Conservation (phyloP, 30 jellyfish, hydroid and myxozoan species). For the Rhopilema esculentum region DNA sequence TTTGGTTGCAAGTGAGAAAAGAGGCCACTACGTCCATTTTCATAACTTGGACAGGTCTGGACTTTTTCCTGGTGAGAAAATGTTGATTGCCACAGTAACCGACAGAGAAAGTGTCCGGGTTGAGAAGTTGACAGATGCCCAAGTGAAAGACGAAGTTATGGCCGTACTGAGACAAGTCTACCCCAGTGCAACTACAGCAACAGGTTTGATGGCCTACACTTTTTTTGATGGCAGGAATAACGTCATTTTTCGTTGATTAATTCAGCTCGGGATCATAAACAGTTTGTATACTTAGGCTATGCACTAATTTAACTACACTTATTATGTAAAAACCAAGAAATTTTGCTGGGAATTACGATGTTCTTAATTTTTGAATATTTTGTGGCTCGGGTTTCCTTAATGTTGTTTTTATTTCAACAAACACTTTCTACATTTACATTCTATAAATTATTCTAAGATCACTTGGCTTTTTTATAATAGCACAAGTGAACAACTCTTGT, state of each 20-base stretch:
- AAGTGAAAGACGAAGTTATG: conserved; percentile 46
- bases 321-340: no score
- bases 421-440: no score
- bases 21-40: conserved; percentile 68
- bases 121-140: conserved; percentile 52
- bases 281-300: no score
- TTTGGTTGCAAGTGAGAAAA: conserved; percentile 52
- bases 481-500: no score
- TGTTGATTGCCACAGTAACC: conserved; percentile 69
- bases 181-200: conserved; percentile 47
- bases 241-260: background rate
- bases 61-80: conserved; percentile 50
- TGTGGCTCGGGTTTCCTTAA: no score
- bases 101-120: conserved; percentile 58
- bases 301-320: no score
- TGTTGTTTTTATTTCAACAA: no score
- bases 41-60: conserved; percentile 65
- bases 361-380: no score
- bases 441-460: no score
- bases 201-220: conserved; percentile 31
- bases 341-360: no score
- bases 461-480: no score
- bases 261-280: no score
- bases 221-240: background rate
- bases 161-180: conserved; percentile 55